Evolutionary conservation across 2,888 invertebrate genomes (phyloP).

Genomic region (Zhengitettix transpicula): DNA sequence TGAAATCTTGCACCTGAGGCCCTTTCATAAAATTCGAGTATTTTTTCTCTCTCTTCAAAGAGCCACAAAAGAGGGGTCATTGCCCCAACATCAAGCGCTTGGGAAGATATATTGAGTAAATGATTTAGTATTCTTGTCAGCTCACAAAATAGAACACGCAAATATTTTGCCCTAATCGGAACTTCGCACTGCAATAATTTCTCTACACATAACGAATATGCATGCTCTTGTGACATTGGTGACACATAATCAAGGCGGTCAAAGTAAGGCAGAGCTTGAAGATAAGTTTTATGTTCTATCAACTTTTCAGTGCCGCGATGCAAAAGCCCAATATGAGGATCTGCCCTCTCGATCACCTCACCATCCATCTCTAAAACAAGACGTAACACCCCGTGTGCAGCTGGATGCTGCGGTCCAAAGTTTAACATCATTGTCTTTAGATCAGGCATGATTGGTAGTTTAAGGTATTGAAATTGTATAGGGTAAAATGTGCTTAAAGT

Average conservation of each 20-base stretch:
- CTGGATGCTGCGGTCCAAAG: conserved; percentile 82
- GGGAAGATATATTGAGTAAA: background rate
- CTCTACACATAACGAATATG: conserved; percentile 63
- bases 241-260: conserved; percentile 80
- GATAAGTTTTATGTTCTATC: conserved; percentile 76
- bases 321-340: conserved; percentile 70
- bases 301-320: conserved; percentile 83
- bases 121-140: background rate
- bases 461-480: too few species aligned
- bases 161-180: conserved; percentile 63
- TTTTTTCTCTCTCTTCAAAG: background rate
- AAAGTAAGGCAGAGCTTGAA: conserved; percentile 69
- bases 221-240: conserved; percentile 65
- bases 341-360: conserved; percentile 31
- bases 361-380: conserved; percentile 72
- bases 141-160: background rate
- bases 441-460: too few species aligned
- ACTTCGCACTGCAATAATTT: conserved; percentile 62
- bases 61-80: background rate
- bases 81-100: background rate
- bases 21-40: background rate
- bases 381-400: conserved; percentile 81
- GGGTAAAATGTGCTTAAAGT: too few species aligned
- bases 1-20: background rate
- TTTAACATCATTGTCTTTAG: conserved; percentile 36